A percentile compares a stretch with the other conserved stretches of the same genome.
These are phyloP conservation scores for Oscheius myriophilus DNA, from an alignment of 2,888 invertebrate species.

Conservation along the genomic window DNA sequence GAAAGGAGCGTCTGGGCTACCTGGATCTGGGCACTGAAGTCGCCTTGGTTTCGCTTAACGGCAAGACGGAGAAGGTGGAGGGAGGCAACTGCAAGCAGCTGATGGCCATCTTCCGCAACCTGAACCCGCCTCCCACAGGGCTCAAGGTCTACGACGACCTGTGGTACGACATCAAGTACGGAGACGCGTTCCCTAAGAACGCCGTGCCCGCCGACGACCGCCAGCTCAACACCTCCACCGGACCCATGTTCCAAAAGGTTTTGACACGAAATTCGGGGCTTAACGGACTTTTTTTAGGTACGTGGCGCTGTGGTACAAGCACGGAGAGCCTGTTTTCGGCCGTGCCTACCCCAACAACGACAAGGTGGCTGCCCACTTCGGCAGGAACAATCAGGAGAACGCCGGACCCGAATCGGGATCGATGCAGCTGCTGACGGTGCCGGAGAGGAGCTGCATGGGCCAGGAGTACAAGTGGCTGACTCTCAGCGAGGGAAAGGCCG, in stretches of 20 bases:
- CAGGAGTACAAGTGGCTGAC: constrained; percentile 58
- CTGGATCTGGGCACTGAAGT: constrained; percentile 52
- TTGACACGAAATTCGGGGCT: too few species aligned
- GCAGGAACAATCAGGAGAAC: constrained; percentile 56
- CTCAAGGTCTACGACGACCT: constrained; percentile 57
- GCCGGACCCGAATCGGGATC: constrained; percentile 59
- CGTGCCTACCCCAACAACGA: constrained; percentile 49
- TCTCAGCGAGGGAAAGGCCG: constrained; percentile 40
- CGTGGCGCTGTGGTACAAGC: constrained; percentile 62
- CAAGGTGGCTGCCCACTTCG: constrained; percentile 53
- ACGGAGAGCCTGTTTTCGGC: constrained; percentile 60
- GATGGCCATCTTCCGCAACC: constrained; percentile 54
- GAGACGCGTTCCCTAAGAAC: constrained; percentile 49
- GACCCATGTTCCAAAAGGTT: constrained; percentile 41
- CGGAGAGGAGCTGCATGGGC: constrained; percentile 44
- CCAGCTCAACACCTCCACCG: constrained; percentile 42
- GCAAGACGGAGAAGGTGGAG: constrained; percentile 49
- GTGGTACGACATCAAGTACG: constrained; percentile 57
- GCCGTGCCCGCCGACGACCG: constrained; percentile 52
- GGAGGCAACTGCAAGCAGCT: constrained; percentile 52
- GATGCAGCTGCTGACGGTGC: constrained; percentile 53
- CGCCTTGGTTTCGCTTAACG: constrained; percentile 47
- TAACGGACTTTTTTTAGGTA: constrained; percentile 13
- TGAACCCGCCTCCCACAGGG: constrained; percentile 55
- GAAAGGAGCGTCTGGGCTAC: constrained; percentile 48